Percentiles rank a stretch among this genome's conserved stretches.
phyloP scores from a whole-genome alignment of 2,113 vertebrate species.

The Ovibos moschatus region DNA sequence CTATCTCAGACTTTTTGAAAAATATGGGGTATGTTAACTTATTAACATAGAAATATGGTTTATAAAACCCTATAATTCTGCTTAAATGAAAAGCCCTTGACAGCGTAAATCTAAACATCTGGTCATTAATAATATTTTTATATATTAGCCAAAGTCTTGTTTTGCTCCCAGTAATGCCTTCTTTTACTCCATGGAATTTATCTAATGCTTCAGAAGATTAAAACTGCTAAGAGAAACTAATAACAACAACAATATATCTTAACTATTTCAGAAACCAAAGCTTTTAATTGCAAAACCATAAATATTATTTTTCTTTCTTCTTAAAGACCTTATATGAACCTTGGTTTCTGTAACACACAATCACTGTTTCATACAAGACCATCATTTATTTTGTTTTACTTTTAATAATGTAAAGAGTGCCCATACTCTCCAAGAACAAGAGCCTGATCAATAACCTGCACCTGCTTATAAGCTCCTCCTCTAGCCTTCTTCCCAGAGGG shows the following conservation, averaged over 20 bases:
- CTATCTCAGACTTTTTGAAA: not conserved
- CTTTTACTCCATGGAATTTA: not conserved
- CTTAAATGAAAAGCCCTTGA: slow-evolving; percentile 21
- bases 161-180: not conserved
- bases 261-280: not conserved
- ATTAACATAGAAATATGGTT: not conserved
- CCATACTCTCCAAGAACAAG: not conserved
- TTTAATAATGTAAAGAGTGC: not conserved
- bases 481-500: not conserved
- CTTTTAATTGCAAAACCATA: not conserved
- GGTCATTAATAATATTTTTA: slow-evolving; percentile 29
- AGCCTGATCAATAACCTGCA: not conserved
- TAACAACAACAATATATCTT: not conserved
- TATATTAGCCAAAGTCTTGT: slow-evolving; percentile 7
- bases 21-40: not conserved
- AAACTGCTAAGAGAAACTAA: not conserved
- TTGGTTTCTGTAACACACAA: not conserved
- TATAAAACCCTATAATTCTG: slow-evolving; percentile 34
- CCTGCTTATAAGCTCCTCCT: not conserved
- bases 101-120: not conserved
- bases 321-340: not conserved
- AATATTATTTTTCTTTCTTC: not conserved
- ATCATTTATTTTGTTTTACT: not conserved
- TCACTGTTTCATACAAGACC: not conserved
- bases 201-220: not conserved